Evolutionary conservation across 2,797 vertebrate species (phyloP), one percentile per base, ranked within the genome.

Genomic region (Myotis pilosus): DNA sequence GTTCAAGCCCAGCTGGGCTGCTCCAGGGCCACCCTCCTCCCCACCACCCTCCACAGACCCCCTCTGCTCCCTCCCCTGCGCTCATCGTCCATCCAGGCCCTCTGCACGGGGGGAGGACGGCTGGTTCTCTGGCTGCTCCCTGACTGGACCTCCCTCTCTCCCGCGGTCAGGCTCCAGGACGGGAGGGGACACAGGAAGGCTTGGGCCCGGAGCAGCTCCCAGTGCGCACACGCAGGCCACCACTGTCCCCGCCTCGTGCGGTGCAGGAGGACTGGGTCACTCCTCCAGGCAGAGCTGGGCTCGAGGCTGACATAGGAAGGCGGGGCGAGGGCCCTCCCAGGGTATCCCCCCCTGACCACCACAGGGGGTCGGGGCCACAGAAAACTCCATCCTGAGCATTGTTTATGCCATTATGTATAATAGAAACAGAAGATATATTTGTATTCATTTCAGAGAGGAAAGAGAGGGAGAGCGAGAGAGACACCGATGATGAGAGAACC

Each of bases 141-240:
- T 5, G 16, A 41, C n/a, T 13, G 28, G 22, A n/a, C 33, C n/a
- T 6, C 12, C 16, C 49, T 72, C 51, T 89, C 64, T 33, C 30
- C 64, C 16, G 90, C 4, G 12, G 15, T 57, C 13, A 5, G 15
- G 47, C 66, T 74, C 22, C 44, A 15, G 36, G 57, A 82, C 36
- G 8, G 33, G 60, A 36, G 62, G n/a, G 23, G 30, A 20, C 17
- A 16, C 57, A 33, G 57, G 57, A 36, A 53, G 47, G 41, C n/a
- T 5, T 16, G 0, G 15, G 19, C 41, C 68, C 10, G 36, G 55
- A 55, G 33, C 38, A 8, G 9, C 12, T 49, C 30, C 75, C 33
- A 8, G 66, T 38, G 36, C 0, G 11, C 6, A 0, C 8, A 0
- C 6, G 0, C 22, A 20, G 16, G 22, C 36, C 4, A 3, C 30